A percentile compares a stretch with the other conserved stretches of the same genome.
These are phyloP conservation scores for Glandiceps talaboti DNA, from an alignment of 53 echinoderm and acorn worm genomes.

Conservation along the genomic window DNA sequence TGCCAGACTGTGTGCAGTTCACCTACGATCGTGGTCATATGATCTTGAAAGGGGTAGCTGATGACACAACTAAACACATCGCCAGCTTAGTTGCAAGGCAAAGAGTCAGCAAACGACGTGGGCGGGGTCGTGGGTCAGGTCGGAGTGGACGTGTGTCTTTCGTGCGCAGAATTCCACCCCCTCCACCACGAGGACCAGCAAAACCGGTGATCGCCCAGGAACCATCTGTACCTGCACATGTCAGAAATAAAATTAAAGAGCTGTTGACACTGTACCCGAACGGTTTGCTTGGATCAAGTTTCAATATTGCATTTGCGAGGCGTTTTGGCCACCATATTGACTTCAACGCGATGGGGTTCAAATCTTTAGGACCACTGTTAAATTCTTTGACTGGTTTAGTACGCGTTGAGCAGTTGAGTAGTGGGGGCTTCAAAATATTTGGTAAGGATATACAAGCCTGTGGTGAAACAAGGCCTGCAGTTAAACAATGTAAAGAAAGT, in stretches of 20 bases:
- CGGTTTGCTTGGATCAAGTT: conserved; percentile 51
- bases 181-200: conserved; percentile 22
- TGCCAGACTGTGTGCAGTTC: conserved; percentile 47
- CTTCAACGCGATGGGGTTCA: conserved; percentile 57
- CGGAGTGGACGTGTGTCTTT: background rate
- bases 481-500: too few species aligned
- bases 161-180: background rate
- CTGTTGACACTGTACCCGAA: conserved; percentile 47
- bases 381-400: conserved; percentile 31
- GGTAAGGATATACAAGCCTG: conserved; percentile 25
- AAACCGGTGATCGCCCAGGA: conserved; percentile 4
- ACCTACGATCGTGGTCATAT: conserved; percentile 74
- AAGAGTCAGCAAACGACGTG: conserved; percentile 24
- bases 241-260: conserved; percentile 50
- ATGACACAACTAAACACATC: conserved; percentile 68
- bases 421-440: conserved; percentile 38
- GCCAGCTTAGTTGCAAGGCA: conserved; percentile 72
- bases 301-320: conserved; percentile 33
- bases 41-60: conserved; percentile 47
- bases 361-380: conserved; percentile 31
- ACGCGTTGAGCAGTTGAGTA: conserved; percentile 23
- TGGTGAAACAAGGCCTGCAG: too few species aligned
- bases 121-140: background rate
- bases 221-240: conserved; percentile 54
- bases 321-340: conserved; percentile 50